Evolutionary conservation across 2,797 vertebrate species (phyloP).

Genomic region (Strix occidentalis): DNA sequence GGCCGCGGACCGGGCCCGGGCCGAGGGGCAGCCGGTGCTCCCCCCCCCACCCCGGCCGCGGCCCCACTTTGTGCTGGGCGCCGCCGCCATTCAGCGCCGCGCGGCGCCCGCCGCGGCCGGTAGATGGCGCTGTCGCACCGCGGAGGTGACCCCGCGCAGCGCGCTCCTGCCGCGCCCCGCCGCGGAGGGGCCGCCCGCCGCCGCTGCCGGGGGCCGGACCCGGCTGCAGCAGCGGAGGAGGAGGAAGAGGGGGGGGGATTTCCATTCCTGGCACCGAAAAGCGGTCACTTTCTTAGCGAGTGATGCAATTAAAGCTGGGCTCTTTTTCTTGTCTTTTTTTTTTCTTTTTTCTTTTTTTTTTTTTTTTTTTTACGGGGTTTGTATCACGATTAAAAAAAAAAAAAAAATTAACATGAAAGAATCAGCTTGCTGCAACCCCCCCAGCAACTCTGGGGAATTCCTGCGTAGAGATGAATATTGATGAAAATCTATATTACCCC

Average conservation of each 20-base stretch:
- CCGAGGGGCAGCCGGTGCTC: background rate
- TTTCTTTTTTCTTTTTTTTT: background rate
- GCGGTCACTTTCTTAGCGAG: background rate
- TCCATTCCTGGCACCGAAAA: background rate
- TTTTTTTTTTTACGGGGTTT: background rate
- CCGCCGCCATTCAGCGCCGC: background rate
- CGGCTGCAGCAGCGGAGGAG: background rate
- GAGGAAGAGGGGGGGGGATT: background rate
- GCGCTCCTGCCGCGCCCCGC: background rate
- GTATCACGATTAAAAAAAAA: background rate
- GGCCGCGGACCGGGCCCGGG: background rate
- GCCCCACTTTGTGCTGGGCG: background rate
- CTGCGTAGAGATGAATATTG: constrained; percentile 42
- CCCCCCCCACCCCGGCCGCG: background rate
- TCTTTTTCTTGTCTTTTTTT: too few relatives aligned
- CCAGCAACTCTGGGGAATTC: constrained; percentile 38
- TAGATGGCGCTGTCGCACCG: constrained; percentile 78
- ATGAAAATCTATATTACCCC: constrained; percentile 61
- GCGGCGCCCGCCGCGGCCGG: constrained; percentile 4
- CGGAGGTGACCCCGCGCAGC: background rate
- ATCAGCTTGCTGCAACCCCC: background rate
- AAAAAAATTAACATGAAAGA: background rate
- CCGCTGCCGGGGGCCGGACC: background rate
- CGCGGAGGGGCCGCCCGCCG: background rate
- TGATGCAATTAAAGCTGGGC: background rate